A percentile compares a stretch with the other conserved stretches of the same genome.
These are phyloP conservation scores for Drosophila niveifrons DNA, from an alignment of 2,888 invertebrate species.

Conservation along the genomic window DNA sequence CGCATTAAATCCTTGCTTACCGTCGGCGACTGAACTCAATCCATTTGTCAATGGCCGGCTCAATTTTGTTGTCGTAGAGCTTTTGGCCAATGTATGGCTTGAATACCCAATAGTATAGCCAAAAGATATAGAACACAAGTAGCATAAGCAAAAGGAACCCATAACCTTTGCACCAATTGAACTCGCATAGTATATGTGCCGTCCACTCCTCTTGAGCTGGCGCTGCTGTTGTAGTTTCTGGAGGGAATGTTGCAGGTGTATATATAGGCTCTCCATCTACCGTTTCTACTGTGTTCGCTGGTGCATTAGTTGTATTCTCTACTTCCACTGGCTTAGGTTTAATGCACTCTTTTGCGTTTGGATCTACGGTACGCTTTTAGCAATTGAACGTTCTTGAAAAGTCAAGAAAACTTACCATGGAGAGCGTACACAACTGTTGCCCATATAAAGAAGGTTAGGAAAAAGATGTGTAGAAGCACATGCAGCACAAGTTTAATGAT, in stretches of 20 bases:
- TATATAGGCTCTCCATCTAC: too few species aligned
- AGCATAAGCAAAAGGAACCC: slow-evolving; percentile 34
- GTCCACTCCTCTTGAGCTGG: not conserved
- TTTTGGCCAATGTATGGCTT: slow-evolving; percentile 47
- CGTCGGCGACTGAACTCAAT: slow-evolving; percentile 41
- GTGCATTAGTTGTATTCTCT: not conserved
- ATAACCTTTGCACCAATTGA: slow-evolving; percentile 46
- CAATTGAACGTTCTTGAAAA: not conserved
- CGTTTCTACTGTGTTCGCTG: too few species aligned
- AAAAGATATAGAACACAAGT: slow-evolving; percentile 39
- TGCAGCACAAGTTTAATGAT: slow-evolving; percentile 5
- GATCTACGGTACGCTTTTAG: not conserved
- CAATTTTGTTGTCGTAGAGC: slow-evolving; percentile 35
- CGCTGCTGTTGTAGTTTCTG: not conserved
- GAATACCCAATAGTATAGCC: slow-evolving; percentile 51
- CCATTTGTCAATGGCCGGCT: slow-evolving; percentile 44
- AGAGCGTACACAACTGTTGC: slow-evolving; percentile 15
- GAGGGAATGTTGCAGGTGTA: too few species aligned
- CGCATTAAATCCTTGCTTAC: slow-evolving; percentile 24
- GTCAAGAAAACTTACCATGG: slow-evolving; percentile 29
- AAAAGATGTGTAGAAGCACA: slow-evolving; percentile 37
- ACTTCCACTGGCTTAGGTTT: not conserved
- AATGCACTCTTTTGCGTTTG: not conserved
- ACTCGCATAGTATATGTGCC: slow-evolving; percentile 24
- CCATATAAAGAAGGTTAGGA: slow-evolving; percentile 40